phyloP scores from a whole-genome alignment of 2,797 vertebrate species.

The Heliangelus exortis region DNA sequence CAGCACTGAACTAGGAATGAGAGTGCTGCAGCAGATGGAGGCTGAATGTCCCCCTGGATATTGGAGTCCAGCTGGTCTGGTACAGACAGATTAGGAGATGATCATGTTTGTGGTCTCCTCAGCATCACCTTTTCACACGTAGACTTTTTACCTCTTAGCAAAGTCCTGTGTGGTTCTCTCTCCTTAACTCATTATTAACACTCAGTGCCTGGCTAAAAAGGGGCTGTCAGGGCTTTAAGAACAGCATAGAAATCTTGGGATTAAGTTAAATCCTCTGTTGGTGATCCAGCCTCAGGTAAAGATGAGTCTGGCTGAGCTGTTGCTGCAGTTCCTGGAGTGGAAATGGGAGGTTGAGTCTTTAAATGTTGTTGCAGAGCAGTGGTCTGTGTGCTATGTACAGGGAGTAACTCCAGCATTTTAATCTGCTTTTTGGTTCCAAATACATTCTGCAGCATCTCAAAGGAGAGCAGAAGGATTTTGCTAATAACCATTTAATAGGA shows the following conservation, averaged over 20 bases:
- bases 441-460: neutral
- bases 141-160: neutral
- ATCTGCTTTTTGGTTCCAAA: neutral
- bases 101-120: neutral
- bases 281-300: neutral
- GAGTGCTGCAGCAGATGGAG: neutral
- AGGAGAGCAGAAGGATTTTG: neutral
- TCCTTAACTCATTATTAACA: neutral
- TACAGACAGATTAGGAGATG: neutral
- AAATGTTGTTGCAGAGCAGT: neutral
- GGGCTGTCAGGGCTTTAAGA: neutral
- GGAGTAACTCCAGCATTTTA: neutral
- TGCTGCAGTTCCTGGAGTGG: neutral
- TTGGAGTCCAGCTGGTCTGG: neutral
- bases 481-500: neutral
- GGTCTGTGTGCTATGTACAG: fast-evolving
- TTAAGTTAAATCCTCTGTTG: neutral
- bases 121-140: neutral
- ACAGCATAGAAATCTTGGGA: neutral
- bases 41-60: neutral
- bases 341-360: neutral
- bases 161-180: neutral
- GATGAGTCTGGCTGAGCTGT: neutral
- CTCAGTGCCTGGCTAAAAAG: neutral
- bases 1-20: neutral